Base-by-base conservation (phyloP, 92 coral and sea anemone genomes). In the Heteractis magnifica region DNA sequence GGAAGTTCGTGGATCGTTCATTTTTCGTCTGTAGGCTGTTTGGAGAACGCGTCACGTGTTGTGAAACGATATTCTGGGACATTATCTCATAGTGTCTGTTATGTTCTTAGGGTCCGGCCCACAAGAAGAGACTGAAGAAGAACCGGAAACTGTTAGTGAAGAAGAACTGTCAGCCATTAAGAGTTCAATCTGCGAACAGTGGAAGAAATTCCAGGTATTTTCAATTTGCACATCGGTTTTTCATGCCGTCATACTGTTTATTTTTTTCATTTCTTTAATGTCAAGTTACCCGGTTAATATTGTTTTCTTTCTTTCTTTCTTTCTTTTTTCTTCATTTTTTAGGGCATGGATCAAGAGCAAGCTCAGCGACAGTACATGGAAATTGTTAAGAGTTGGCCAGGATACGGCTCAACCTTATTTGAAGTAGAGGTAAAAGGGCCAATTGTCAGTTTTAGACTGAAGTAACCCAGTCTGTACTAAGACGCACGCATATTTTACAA, bases 111-210 rank as follows among this genome's bases (percentile, higher is more conserved):
- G 89, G 85, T 91, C 93, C 59, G 89, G 86, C 65, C 93, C 84
- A 26, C 81, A 85, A 53, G 99, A 96, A 82, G 89, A 91, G 58
- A 91, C 75, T 4, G 98, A 89, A 52, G 93, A 94, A 21, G 96
- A 92, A n/a, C 83, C 88, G 49, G 91, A 87, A 79, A 92, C 92
- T 16, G 93, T 89, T 49, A 92, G 89, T 21, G 98, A 94, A 75
- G 97, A 92, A 59, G 99, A 97, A 77, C 83, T 93, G 60, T 97
- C 99, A 11, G 94, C 89, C 82, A 91, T 94, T 50, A 94, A 92
- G 79, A 94, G 98, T 71, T 92, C 96, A 34, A 94, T 97, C 65
- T 97, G 99, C 85, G 99, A 97, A 56, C 98, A 97, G 84, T 97
- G 99, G 99, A 97, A 94, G 74, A 93, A 86, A 58, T 49, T 94